Base-by-base conservation (phyloP, 2,888 invertebrate species). In the Dryadula phaetusa region DNA sequence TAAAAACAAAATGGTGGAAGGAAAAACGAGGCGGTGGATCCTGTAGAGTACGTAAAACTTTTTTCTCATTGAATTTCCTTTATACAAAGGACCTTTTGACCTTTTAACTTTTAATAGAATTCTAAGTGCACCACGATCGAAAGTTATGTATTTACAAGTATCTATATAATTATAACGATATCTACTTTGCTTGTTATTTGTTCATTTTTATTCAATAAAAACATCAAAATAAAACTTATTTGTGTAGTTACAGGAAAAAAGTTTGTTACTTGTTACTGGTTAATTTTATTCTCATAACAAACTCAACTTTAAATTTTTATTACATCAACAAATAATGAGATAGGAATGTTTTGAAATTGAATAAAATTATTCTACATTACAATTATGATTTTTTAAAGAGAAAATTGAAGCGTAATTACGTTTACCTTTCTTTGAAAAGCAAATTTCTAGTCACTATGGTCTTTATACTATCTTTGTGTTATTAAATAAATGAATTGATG, bases 1-100 rank as follows among this genome's bases (percentile, higher is more conserved):
- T 99, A 79, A 99, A 99, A 94, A 97, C 98, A 34, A 96, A 97
- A 83, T 99, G 99, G 99, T 99, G 99, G 99, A 98, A 98, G 83
- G 97, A 98, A 88, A 97, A 96, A 90, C 94, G 97, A 34, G 98
- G 98, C 20, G 98, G 98, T 22, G 97, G 97, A 56, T 95, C 96
- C 66, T 97, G 97, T 84, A 94, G 96, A 82, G 96, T 96, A 91
- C 94, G 94, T 87, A 72, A 42, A 34, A 20, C 20, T 68, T 56
- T 67, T 56, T 56, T 61, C n/a, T 54, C 28, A 40, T 12, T 63
- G 44, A 40, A 16, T 40, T n/a, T 56, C n/a, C 18, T 14, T 20
- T 16, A 14, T 47, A 40, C 44, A 25, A 40, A 52, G 16, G 16
- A 22, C 49, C 52, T 54, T 34, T 56, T 28, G 18, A 44, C 25